Percentiles rank a stretch among this genome's conserved stretches.
These are phyloP conservation scores for Clostera curtula DNA, from an alignment of 2,888 invertebrate species.

Conservation along the genomic window DNA sequence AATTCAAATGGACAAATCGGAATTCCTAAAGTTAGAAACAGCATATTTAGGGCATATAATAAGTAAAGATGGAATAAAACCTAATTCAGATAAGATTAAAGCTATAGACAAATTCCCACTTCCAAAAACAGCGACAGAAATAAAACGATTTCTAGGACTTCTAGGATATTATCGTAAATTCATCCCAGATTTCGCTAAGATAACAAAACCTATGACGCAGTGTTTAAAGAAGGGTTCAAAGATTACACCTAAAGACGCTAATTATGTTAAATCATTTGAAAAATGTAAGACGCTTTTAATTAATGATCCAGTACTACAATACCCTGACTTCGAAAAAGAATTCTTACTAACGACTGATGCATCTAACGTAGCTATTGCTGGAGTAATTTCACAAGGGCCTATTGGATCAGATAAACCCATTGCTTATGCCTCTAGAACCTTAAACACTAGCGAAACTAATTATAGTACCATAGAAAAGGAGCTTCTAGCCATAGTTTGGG, in stretches of 20 bases:
- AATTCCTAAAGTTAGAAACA: too few species aligned
- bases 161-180: constrained; percentile 23
- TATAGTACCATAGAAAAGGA: constrained; percentile 34
- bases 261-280: constrained; percentile 19
- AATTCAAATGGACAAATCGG: too few species aligned
- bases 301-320: constrained; percentile 32
- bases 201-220: constrained; percentile 21
- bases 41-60: constrained; percentile 13
- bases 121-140: constrained; percentile 20
- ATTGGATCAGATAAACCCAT: constrained; percentile 23
- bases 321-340: constrained; percentile 31
- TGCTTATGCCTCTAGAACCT: constrained; percentile 20
- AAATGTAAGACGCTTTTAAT: constrained; percentile 26
- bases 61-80: constrained; percentile 19
- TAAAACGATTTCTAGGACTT: constrained; percentile 22
- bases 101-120: constrained; percentile 19
- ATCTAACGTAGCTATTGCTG: constrained; percentile 23
- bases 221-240: constrained; percentile 20
- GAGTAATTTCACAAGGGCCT: constrained; percentile 23
- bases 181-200: constrained; percentile 19
- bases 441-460: constrained; percentile 18
- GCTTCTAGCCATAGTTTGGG: constrained; percentile 34
- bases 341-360: constrained; percentile 26
- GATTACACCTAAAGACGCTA: constrained; percentile 4
- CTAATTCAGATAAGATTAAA: constrained; percentile 23